Percentiles rank a stretch among this genome's conserved stretches.
Evolutionary conservation across 2,888 invertebrate species (phyloP).

Genomic region (Octonoba sinensis): DNA sequence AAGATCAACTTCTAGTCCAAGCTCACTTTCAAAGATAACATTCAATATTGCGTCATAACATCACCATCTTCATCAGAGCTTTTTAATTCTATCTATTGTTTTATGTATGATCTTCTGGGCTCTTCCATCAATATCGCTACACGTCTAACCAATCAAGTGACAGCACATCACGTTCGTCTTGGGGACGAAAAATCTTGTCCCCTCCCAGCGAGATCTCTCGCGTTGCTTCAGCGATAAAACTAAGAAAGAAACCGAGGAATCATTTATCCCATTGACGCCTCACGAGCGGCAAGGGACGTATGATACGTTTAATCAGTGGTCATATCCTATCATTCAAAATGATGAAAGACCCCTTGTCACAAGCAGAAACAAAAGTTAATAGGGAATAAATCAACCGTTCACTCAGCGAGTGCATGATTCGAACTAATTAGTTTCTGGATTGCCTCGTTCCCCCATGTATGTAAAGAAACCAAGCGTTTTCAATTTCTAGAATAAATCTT

Average conservation of each 20-base stretch:
- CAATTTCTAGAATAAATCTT: too few species aligned
- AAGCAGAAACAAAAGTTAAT: conserved; percentile 53
- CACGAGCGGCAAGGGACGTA: conserved; percentile 34
- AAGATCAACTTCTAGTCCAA: too few species aligned
- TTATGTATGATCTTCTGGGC: too few species aligned
- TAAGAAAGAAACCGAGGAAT: conserved; percentile 31
- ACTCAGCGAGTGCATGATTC: conserved; percentile 25
- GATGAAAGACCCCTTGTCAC: conserved; percentile 51
- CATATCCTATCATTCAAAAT: conserved; percentile 58
- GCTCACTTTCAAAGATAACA: too few species aligned
- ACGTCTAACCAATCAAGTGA: conserved; percentile 23
- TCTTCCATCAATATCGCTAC: neutral
- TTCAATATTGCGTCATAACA: too few species aligned
- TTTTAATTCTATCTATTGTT: too few species aligned
- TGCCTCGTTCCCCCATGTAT: too few species aligned
- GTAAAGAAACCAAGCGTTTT: too few species aligned
- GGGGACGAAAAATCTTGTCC: conserved; percentile 21
- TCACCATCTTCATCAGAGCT: too few species aligned
- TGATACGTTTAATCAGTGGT: conserved; percentile 60
- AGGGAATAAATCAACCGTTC: conserved; percentile 45
- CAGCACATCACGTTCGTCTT: conserved; percentile 26
- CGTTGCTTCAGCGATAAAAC: conserved; percentile 28
- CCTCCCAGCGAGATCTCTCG: conserved; percentile 14
- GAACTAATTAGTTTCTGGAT: conserved; percentile 37
- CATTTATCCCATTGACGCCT: conserved; percentile 50